phyloP scores from a whole-genome alignment of 1,140 invertebrate genomes.

The Elymnias hypermnestra region DNA sequence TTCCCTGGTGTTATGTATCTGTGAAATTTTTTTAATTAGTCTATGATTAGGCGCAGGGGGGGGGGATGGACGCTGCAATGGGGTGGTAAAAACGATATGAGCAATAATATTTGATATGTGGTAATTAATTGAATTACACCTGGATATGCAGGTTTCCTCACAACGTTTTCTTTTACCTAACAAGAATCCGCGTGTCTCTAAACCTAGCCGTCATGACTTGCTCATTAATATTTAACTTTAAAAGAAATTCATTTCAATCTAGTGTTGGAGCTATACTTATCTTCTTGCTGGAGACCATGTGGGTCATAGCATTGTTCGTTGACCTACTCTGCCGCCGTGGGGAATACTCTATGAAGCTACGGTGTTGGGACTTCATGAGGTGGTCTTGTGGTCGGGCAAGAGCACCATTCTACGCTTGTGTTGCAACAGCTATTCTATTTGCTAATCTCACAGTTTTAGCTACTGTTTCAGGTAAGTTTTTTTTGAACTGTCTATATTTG shows the following conservation, averaged over 20 bases:
- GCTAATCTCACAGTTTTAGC: slow-evolving; percentile 50
- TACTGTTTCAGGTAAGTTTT: slow-evolving; percentile 45
- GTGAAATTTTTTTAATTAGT: too few species aligned
- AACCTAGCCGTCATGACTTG: too few species aligned
- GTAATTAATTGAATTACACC: too few species aligned
- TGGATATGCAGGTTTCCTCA: too few species aligned
- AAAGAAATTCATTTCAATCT: background rate
- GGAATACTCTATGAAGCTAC: slow-evolving; percentile 54
- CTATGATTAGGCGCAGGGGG: too few species aligned
- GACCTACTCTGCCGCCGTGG: slow-evolving; percentile 58
- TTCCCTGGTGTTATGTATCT: too few species aligned
- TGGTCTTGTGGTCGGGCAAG: slow-evolving; percentile 61
- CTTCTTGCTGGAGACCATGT: slow-evolving; percentile 66
- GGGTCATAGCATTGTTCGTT: slow-evolving; percentile 61
- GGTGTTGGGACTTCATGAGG: slow-evolving; percentile 64
- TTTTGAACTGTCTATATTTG: background rate
- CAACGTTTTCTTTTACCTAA: too few species aligned
- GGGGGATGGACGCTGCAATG: too few species aligned
- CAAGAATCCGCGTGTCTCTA: too few species aligned
- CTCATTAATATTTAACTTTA: too few species aligned
- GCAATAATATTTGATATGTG: too few species aligned
- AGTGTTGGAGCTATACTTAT: slow-evolving; percentile 53
- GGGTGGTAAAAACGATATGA: too few species aligned
- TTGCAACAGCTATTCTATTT: slow-evolving; percentile 56
- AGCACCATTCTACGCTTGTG: slow-evolving; percentile 62